phyloP scores from a whole-genome alignment of 2,797 vertebrate species.

The Ibycter americanus region DNA sequence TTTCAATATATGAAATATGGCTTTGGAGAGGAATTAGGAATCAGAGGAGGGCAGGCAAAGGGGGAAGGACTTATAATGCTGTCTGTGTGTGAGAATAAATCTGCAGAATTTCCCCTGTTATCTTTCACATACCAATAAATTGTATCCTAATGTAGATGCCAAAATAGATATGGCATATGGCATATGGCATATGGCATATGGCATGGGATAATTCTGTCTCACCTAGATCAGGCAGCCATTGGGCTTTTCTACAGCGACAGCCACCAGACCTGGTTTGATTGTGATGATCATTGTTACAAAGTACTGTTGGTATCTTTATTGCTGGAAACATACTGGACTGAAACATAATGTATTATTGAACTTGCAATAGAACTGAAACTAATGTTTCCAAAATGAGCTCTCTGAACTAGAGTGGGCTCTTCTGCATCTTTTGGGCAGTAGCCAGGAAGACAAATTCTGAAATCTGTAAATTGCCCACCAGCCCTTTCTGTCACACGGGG shows the following conservation, averaged over 20 bases:
- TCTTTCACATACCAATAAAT: neutral
- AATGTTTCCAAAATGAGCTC: neutral
- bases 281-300: neutral
- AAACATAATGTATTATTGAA: neutral
- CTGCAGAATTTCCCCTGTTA: neutral
- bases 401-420: neutral
- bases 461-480: neutral
- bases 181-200: too few relatives aligned
- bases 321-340: neutral
- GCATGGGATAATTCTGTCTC: neutral
- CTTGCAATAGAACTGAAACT: neutral
- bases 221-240: neutral
- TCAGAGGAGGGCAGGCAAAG: neutral
- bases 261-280: neutral
- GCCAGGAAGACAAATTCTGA: neutral
- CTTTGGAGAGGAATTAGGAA: neutral
- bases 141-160: neutral
- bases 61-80: neutral
- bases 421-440: neutral
- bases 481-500: neutral
- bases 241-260: neutral
- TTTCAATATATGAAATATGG: neutral
- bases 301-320: neutral
- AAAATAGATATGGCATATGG: neutral
- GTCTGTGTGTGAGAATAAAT: neutral